Conservation (phyloP, 92 coral and sea anemone genomes). For the Siderastrea siderea region DNA sequence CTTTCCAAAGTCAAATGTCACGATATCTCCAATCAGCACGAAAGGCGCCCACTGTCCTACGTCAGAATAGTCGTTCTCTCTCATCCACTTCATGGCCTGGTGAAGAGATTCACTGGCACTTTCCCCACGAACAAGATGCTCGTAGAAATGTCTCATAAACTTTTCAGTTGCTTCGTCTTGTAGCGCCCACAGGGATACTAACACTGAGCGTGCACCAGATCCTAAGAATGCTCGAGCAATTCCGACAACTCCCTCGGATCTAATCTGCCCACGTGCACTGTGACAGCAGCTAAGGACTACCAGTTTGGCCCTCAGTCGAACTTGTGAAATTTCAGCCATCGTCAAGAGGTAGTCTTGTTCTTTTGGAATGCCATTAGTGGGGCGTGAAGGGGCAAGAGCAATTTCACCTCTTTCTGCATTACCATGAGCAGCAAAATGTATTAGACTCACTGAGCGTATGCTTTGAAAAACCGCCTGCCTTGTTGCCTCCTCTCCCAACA, state of each 20-base stretch:
- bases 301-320: slow-evolving; percentile 37
- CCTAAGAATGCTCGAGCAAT: slow-evolving; percentile 41
- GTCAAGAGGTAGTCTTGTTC: slow-evolving; percentile 5
- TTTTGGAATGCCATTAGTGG: not conserved
- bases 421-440: slow-evolving; percentile 8
- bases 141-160: slow-evolving; percentile 42
- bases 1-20: not conserved
- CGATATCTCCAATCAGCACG: not conserved
- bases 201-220: slow-evolving; percentile 52
- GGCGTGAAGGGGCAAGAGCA: not conserved
- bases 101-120: slow-evolving; percentile 4
- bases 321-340: slow-evolving; percentile 3
- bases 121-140: slow-evolving; percentile 16
- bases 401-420: slow-evolving; percentile 5
- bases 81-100: slow-evolving; percentile 8
- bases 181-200: slow-evolving; percentile 46
- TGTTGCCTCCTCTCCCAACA: not conserved
- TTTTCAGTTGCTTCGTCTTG: slow-evolving; percentile 21
- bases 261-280: slow-evolving; percentile 31
- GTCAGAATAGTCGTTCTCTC: not conserved
- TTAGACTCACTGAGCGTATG: not conserved
- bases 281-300: slow-evolving; percentile 58
- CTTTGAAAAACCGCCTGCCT: not conserved
- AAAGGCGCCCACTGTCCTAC: not conserved
- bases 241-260: slow-evolving; percentile 48